Base-by-base conservation (phyloP, 2,113 vertebrate species). In the Chionodraco myersi region DNA sequence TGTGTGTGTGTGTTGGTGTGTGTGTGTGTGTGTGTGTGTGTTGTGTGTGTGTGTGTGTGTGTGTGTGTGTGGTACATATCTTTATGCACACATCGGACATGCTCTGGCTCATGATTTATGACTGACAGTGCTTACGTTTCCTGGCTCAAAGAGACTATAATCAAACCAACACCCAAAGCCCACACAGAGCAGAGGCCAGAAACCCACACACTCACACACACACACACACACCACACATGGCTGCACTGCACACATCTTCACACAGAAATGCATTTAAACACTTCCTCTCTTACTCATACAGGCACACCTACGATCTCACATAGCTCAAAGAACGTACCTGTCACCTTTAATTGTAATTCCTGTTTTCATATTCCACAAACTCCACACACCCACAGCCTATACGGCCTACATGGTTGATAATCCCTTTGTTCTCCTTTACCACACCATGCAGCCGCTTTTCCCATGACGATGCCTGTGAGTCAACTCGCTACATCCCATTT, bases 111-210 rank as follows among this genome's bases (percentile, higher is more conserved):
- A 21, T 41, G 53, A n/a, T 57, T 41, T 88, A 80, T 81, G 72
- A 83, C 80, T 80, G 79, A 88, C 59, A 18, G 75, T 62, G 56
- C 80, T 80, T 75, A 41, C 79, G 61, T 72, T 87, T 90, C 77
- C 79, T 81, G 79, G 72, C 82, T 77, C 62, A 10, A 23, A 86
- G 77, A 73, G 77, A 45, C 79, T 80, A 71, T 82, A 90, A 91
- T 92, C 84, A 89, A 88, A 86, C 89, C 80, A 88, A 90, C 91
- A 91, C 88, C 86, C 87, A 84, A 71, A 89, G 53, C 83, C 88
- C 86, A 89, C 89, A 89, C 76, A 73, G 49, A 77, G 69, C 61
- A 73, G 77, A 79, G 72, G 77, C 71, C 80, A 72, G 79, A 72
- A 59, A 52, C 84, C 80, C 85, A 67, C 85, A 64, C 72, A 68